Evolutionary conservation across 2,888 invertebrate species (phyloP).

Genomic region (Pinctada fucata): DNA sequence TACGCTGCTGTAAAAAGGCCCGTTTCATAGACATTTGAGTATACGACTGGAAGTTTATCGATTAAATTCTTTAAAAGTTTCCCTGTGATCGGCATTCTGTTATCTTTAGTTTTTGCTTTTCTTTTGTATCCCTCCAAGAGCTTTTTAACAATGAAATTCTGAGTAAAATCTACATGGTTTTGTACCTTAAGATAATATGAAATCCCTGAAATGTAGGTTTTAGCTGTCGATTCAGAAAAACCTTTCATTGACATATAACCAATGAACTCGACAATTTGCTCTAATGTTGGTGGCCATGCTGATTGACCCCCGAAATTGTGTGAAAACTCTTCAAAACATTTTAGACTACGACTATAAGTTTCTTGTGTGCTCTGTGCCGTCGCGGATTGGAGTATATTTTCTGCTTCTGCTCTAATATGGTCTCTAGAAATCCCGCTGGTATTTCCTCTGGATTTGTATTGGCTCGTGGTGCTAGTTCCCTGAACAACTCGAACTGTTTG

Average conservation of each 20-base stretch:
- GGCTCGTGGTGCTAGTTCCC: background rate
- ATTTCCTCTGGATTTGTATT: background rate
- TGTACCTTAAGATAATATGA: no score
- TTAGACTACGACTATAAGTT: background rate
- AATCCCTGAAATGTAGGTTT: background rate
- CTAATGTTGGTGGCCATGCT: background rate
- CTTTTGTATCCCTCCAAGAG: background rate
- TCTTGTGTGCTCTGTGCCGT: background rate
- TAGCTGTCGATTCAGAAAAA: background rate
- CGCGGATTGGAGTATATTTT: background rate
- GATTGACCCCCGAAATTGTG: background rate
- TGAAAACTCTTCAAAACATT: background rate
- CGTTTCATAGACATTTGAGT: no score
- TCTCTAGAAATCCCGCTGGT: background rate
- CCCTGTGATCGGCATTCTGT: background rate
- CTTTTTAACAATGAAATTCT: background rate
- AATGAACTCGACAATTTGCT: background rate
- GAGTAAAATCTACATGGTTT: no score
- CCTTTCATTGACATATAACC: background rate
- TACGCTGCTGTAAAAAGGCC: no score
- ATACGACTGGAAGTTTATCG: no score
- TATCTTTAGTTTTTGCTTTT: background rate
- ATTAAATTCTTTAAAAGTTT: no score
- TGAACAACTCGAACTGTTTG: background rate
- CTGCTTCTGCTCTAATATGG: background rate